These are phyloP conservation scores for Macropodus opercularis DNA, from an alignment of 2,797 vertebrate genomes.

Conservation along the genomic window DNA sequence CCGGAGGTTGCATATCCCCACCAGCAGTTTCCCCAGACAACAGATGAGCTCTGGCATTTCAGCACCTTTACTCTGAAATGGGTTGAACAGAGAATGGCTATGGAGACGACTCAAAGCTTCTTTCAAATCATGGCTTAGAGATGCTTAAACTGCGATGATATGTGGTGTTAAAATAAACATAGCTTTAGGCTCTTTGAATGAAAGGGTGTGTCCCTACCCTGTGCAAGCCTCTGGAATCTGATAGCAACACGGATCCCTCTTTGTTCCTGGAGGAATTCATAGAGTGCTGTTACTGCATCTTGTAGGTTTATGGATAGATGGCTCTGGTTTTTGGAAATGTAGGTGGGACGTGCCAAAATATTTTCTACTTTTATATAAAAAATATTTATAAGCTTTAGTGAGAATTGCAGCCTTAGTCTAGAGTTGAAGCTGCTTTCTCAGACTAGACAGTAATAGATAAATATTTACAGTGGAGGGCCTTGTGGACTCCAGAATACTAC, in stretches of 20 bases:
- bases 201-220: slow-evolving; percentile 46
- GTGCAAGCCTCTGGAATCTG: slow-evolving; percentile 14
- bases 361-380: no score
- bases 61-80: slow-evolving; percentile 14
- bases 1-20: slow-evolving; percentile 26
- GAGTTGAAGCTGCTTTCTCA: neutral
- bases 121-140: no score
- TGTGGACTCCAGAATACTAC: slow-evolving; percentile 1
- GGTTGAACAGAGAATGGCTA: neutral
- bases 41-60: neutral
- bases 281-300: neutral
- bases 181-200: neutral
- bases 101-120: no score
- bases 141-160: no score
- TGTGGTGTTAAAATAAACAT: slow-evolving; percentile 17
- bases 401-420: no score
- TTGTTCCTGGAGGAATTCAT: slow-evolving; percentile 10
- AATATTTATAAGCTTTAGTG: no score
- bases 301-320: slow-evolving; percentile 4
- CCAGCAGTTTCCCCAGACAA: slow-evolving; percentile 23
- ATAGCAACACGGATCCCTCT: slow-evolving; percentile 1
- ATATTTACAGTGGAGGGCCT: neutral
- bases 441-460: neutral
- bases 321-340: neutral
- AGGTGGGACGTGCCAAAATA: neutral